Evolutionary conservation across 2,888 invertebrate genomes (phyloP).

Genomic region (Drosophila pseudotalamancana): DNA sequence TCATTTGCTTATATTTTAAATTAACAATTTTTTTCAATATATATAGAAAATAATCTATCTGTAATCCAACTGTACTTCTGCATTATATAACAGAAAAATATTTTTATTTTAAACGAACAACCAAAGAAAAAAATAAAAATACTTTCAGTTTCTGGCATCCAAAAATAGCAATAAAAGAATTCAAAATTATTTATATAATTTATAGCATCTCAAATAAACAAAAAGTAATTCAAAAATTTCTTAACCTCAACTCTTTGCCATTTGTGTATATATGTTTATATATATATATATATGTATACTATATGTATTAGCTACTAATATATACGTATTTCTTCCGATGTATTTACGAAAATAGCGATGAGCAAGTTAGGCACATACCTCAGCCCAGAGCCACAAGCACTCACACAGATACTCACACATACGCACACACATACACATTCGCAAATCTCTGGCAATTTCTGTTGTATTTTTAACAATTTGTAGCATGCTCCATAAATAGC

Average conservation of each 20-base stretch:
- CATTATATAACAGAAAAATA: constrained; percentile 32
- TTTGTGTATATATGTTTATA: constrained; percentile 8
- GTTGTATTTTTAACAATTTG: constrained; percentile 58
- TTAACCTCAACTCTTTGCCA: constrained; percentile 6
- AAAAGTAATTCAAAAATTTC: constrained; percentile 11
- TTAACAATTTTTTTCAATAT: no score
- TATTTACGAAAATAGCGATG: constrained; percentile 73
- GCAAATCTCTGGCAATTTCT: constrained; percentile 39
- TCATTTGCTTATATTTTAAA: neutral
- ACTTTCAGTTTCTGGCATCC: no score
- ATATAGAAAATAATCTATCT: neutral
- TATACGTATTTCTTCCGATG: constrained; percentile 40
- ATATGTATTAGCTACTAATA: neutral
- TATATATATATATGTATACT: constrained; percentile 12
- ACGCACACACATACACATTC: constrained; percentile 9
- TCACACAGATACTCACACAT: constrained; percentile 16
- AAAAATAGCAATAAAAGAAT: neutral
- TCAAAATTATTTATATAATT: constrained; percentile 23
- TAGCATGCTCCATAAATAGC: constrained; percentile 81
- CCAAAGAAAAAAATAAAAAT: neutral
- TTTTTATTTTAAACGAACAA: neutral
- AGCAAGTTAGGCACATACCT: constrained; percentile 54
- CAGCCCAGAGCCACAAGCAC: constrained; percentile 33
- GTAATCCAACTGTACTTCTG: constrained; percentile 13
- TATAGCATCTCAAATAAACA: constrained; percentile 3